phyloP scores from a whole-genome alignment of 2,797 vertebrate genomes.

The Falco columbarius region DNA sequence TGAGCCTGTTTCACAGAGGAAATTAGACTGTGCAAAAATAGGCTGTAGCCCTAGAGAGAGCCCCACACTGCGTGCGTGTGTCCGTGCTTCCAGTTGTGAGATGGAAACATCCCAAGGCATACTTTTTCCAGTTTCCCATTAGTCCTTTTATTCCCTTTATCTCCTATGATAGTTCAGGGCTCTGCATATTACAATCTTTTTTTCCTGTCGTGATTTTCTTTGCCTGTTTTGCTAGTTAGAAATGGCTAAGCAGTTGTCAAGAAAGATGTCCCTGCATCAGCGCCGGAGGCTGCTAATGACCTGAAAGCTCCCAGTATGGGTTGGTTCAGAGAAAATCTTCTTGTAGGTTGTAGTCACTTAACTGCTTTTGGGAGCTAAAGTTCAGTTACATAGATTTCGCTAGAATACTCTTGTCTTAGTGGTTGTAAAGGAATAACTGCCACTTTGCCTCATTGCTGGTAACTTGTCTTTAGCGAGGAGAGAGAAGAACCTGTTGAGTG shows the following conservation, averaged over 20 bases:
- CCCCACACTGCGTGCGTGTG: not conserved
- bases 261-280: not conserved
- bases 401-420: not conserved
- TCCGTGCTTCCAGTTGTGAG: not conserved
- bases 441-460: not conserved
- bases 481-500: not conserved
- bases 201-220: not conserved
- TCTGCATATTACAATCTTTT: not conserved
- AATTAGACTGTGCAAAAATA: not conserved
- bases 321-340: not conserved
- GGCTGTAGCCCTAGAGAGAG: not conserved
- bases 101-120: not conserved
- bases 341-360: not conserved
- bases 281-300: not conserved
- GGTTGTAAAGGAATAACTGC: not conserved
- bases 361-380: not conserved
- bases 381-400: constrained; percentile 12
- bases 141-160: not conserved
- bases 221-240: not conserved
- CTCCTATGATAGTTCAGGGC: not conserved
- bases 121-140: not conserved
- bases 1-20: not conserved
- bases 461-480: not conserved
- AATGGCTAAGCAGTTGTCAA: not conserved
- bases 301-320: not conserved